Conservation (phyloP, 2,888 invertebrate species). For the Pheosia gnoma region DNA sequence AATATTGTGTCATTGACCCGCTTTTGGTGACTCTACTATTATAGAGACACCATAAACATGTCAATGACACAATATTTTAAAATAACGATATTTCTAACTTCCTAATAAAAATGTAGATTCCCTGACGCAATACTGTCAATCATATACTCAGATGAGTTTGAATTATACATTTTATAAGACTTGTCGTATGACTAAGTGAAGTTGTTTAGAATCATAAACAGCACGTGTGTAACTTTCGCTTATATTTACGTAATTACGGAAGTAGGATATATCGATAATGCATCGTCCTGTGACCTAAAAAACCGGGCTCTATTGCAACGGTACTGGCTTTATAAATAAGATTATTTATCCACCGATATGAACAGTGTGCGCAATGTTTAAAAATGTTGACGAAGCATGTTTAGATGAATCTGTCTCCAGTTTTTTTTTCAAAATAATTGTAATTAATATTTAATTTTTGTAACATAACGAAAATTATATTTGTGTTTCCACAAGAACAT, state of each 20-base stretch:
- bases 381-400: background rate
- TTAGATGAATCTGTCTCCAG: background rate
- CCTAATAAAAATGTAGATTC: constrained; percentile 7
- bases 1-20: too few species aligned
- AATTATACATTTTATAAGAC: constrained; percentile 25
- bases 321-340: constrained; percentile 35
- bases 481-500: constrained; percentile 21
- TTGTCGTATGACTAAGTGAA: constrained; percentile 33
- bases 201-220: constrained; percentile 26
- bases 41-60: too few species aligned
- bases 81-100: background rate
- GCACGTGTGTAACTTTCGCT: constrained; percentile 24
- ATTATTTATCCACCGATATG: constrained; percentile 22
- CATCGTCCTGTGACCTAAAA: constrained; percentile 49
- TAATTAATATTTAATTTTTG: constrained; percentile 26
- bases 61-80: too few species aligned
- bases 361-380: constrained; percentile 9
- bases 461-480: constrained; percentile 34
- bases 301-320: constrained; percentile 39
- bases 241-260: constrained; percentile 32
- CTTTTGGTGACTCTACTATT: background rate
- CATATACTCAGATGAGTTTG: constrained; percentile 16
- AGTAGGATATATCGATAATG: constrained; percentile 35
- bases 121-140: constrained; percentile 27
- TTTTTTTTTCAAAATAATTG: constrained; percentile 7